phyloP scores from a whole-genome alignment of 2,797 vertebrate species.

The Thalassophryne amazonica region DNA sequence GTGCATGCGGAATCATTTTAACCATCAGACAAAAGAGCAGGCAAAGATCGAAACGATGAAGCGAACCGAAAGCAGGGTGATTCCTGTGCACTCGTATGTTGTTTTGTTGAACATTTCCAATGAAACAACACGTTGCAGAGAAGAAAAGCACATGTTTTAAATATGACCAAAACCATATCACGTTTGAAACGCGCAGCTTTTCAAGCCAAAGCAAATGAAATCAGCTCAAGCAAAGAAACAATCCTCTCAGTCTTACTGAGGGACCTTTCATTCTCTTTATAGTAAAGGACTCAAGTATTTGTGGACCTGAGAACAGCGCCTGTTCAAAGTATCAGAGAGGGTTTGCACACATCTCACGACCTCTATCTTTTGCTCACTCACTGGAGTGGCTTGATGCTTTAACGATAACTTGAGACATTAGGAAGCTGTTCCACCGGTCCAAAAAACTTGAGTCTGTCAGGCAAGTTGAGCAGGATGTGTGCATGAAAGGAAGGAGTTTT shows the following conservation, averaged over 20 bases:
- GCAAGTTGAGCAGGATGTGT: slow-evolving; percentile 40
- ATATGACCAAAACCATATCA: slow-evolving; percentile 10
- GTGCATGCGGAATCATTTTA: slow-evolving; percentile 44
- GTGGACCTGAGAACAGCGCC: slow-evolving; percentile 55
- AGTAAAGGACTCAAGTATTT: slow-evolving; percentile 55
- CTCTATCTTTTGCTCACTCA: too few species aligned
- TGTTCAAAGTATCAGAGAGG: neutral
- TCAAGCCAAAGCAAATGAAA: slow-evolving; percentile 39
- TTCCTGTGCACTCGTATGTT: slow-evolving; percentile 1
- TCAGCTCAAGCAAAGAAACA: slow-evolving; percentile 13
- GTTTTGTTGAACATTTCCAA: neutral
- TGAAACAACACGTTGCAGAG: neutral
- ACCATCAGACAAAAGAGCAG: slow-evolving; percentile 8
- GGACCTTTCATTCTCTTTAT: slow-evolving; percentile 30
- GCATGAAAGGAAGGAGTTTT: slow-evolving; percentile 14
- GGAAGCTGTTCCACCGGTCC: slow-evolving; percentile 26
- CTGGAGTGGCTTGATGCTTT: neutral
- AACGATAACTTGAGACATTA: neutral
- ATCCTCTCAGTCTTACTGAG: slow-evolving; percentile 10
- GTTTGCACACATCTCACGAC: too few species aligned
- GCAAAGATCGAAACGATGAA: slow-evolving; percentile 17
- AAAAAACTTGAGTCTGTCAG: slow-evolving; percentile 61
- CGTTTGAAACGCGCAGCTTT: slow-evolving; percentile 41
- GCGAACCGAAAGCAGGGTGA: neutral
- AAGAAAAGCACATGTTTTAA: slow-evolving; percentile 2